phyloP scores from a whole-genome alignment of 92 coral and sea anemone genomes.

The Bergia sp. region DNA sequence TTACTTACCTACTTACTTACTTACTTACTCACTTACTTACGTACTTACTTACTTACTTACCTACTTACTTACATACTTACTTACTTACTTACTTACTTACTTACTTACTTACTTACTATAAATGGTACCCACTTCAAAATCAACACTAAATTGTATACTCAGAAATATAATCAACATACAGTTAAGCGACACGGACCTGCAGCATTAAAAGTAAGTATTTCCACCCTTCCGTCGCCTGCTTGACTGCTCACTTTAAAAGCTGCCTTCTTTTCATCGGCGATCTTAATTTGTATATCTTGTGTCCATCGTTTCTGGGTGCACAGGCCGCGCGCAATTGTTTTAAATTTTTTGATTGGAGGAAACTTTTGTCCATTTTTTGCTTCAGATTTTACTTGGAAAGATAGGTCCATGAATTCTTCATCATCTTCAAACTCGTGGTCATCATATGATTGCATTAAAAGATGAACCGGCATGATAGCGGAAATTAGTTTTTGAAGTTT shows the following conservation, averaged over 20 bases:
- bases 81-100: too few species aligned
- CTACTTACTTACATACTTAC: background rate
- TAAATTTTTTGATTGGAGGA: conserved; percentile 48
- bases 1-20: background rate
- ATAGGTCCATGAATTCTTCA: background rate
- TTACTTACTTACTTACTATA: background rate
- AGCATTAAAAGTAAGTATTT: conserved; percentile 46
- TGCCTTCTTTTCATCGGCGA: conserved; percentile 28
- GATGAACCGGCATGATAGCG: conserved; percentile 21
- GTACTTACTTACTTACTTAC: background rate
- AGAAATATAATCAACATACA: too few species aligned
- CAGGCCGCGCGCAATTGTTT: conserved; percentile 43
- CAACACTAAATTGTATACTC: too few species aligned
- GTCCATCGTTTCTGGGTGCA: conserved; percentile 62
- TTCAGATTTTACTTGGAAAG: conserved; percentile 23
- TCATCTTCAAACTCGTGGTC: conserved; percentile 15
- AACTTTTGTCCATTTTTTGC: background rate
- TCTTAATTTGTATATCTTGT: conserved; percentile 37
- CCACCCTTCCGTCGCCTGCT: conserved; percentile 38
- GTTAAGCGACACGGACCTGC: conserved; percentile 45
- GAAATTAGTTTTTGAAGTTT: background rate
- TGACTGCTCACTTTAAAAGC: conserved; percentile 33
- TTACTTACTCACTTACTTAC: background rate
- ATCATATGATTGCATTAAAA: conserved; percentile 12
- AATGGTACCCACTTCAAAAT: background rate